A percentile compares a stretch with the other conserved stretches of the same genome.
These are phyloP conservation scores for Diplolepis rosae DNA, from an alignment of 2,888 invertebrate genomes.

Conservation along the genomic window DNA sequence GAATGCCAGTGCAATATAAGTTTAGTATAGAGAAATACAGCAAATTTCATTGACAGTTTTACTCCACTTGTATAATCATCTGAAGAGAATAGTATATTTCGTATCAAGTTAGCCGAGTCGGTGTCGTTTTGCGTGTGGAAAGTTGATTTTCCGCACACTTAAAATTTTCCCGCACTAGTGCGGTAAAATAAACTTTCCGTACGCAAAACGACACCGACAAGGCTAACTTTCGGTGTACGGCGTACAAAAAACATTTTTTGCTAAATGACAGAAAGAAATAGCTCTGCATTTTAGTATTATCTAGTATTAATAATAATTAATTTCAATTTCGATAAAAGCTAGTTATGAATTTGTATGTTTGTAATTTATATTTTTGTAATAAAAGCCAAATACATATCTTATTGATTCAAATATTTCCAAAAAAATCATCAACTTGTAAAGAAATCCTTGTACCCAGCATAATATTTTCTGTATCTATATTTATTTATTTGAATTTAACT, in stretches of 20 bases:
- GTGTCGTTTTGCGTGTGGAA: too few species aligned
- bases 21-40: neutral
- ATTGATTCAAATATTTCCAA: neutral
- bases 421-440: neutral
- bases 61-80: neutral
- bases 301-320: neutral
- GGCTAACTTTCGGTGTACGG: too few species aligned
- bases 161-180: too few species aligned
- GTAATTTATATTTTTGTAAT: conserved; percentile 28
- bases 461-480: too few species aligned
- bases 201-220: too few species aligned
- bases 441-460: too few species aligned
- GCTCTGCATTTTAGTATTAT: neutral
- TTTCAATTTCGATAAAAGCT: conserved; percentile 36
- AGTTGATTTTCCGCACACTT: too few species aligned
- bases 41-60: too few species aligned
- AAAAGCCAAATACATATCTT: neutral
- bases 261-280: too few species aligned
- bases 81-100: conserved; percentile 12
- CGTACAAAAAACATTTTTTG: too few species aligned
- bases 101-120: conserved; percentile 36
- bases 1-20: neutral
- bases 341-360: conserved; percentile 32
- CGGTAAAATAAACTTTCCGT: too few species aligned
- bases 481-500: neutral